These are phyloP conservation scores for Andrena flavipes DNA, from an alignment of 2,888 invertebrate species.

Conservation along the genomic window DNA sequence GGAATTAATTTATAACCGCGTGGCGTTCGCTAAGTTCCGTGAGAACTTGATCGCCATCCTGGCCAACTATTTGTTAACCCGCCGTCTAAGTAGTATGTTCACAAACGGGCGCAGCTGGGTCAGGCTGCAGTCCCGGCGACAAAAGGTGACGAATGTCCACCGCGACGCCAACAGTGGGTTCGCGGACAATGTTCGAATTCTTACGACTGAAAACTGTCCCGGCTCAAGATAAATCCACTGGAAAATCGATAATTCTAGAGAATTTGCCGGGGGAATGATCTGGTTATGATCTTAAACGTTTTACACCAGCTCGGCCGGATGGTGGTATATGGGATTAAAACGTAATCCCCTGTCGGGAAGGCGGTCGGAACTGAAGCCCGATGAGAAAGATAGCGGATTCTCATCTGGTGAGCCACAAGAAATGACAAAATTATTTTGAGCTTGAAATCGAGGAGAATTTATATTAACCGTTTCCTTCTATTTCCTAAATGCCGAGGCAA, in stretches of 20 bases:
- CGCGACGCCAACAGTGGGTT: slow-evolving; percentile 7
- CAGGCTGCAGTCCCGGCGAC: slow-evolving; percentile 12
- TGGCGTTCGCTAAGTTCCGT: slow-evolving; percentile 13
- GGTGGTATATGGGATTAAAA: slow-evolving; percentile 34
- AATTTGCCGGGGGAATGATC: slow-evolving; percentile 5
- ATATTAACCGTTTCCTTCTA: not conserved
- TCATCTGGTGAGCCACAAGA: slow-evolving; percentile 3
- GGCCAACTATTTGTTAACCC: slow-evolving; percentile 9
- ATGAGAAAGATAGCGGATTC: slow-evolving; percentile 11
- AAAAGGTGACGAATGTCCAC: slow-evolving; percentile 37
- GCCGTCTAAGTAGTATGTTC: too few species aligned
- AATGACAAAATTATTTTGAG: not conserved
- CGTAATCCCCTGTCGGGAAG: slow-evolving; percentile 33
- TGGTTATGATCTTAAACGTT: slow-evolving; percentile 32
- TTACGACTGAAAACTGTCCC: too few species aligned
- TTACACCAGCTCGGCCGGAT: slow-evolving; percentile 26
- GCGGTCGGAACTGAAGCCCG: slow-evolving; percentile 4
- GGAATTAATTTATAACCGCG: slow-evolving; percentile 44
- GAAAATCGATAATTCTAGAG: slow-evolving; percentile 24
- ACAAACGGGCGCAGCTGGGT: slow-evolving; percentile 24
- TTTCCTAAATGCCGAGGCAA: not conserved
- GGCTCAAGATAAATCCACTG: slow-evolving; percentile 7
- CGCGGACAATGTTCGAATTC: not conserved
- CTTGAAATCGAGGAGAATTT: not conserved
- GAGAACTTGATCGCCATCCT: slow-evolving; percentile 13